Evolutionary conservation across 2,888 invertebrate species (phyloP).

Genomic region (Reticulitermes lucifugus): DNA sequence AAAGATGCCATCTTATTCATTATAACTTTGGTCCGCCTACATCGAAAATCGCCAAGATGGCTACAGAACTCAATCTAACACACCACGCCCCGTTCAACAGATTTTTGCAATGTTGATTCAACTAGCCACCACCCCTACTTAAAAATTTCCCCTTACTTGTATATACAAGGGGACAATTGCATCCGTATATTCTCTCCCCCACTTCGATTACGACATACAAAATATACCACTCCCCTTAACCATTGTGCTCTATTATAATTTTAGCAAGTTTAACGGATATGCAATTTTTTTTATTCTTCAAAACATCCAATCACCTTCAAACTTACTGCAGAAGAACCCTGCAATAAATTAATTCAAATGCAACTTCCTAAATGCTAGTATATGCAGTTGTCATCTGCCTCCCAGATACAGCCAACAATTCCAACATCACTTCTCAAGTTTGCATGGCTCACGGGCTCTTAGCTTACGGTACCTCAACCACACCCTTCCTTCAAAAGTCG

Average conservation of each 20-base stretch:
- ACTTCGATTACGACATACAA: constrained; percentile 17
- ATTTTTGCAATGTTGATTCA: constrained; percentile 23
- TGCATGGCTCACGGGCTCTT: too few species aligned
- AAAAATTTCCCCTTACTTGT: background rate
- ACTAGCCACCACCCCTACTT: background rate
- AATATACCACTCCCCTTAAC: background rate
- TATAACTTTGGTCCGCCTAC: background rate
- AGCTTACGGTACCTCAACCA: background rate
- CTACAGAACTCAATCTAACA: background rate
- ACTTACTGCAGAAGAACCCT: too few species aligned
- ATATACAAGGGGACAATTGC: background rate
- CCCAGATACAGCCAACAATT: too few species aligned
- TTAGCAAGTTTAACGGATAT: constrained; percentile 9
- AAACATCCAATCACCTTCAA: too few species aligned
- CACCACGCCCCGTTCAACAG: constrained; percentile 7
- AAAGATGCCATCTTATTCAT: background rate
- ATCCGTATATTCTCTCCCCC: background rate
- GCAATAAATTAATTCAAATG: too few species aligned
- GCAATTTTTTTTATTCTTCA: background rate
- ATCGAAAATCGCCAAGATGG: constrained; percentile 31
- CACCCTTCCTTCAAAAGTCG: constrained; percentile 24
- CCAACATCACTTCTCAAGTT: too few species aligned
- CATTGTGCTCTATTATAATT: background rate
- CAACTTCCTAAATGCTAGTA: too few species aligned
- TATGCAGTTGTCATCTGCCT: too few species aligned